Conservation (phyloP, 2,113 vertebrate genomes). For the Brienomyrus brachyistius region DNA sequence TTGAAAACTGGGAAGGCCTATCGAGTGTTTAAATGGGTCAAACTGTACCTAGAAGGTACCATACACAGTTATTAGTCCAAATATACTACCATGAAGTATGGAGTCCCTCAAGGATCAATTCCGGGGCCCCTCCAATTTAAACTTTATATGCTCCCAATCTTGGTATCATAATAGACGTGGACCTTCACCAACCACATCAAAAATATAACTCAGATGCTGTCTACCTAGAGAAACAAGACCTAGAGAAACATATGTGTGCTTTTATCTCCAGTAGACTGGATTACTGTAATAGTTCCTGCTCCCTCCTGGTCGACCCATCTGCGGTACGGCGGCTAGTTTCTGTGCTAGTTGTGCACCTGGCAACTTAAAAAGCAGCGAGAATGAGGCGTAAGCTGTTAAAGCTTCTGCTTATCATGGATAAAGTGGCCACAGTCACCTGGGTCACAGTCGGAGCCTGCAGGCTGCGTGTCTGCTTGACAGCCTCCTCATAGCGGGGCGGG, state of each 20-base stretch:
- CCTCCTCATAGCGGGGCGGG: slow-evolving; percentile 91
- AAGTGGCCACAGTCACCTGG: slow-evolving; percentile 61
- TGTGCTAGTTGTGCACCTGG: neutral
- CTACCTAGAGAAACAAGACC: too few relatives aligned
- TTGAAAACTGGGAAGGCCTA: too few relatives aligned
- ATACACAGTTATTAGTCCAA: neutral
- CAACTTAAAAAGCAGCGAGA: neutral
- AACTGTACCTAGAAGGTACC: neutral
- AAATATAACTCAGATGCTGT: too few relatives aligned
- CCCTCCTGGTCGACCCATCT: too few relatives aligned
- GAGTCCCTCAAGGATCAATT: neutral
- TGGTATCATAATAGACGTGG: too few relatives aligned
- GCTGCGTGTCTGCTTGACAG: slow-evolving; percentile 84
- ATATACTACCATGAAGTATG: neutral
- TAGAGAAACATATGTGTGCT: too few relatives aligned
- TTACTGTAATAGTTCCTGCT: too few relatives aligned
- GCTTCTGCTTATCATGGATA: neutral
- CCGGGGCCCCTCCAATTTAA: too few relatives aligned
- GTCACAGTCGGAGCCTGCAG: slow-evolving; percentile 58
- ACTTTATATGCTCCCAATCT: neutral
- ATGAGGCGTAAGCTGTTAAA: neutral
- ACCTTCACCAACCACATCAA: too few relatives aligned
- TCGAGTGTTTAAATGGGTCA: neutral
- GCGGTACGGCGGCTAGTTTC: too few relatives aligned
- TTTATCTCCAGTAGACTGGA: too few relatives aligned